Evolutionary conservation across 2,113 vertebrate genomes (phyloP).

Genomic region (Diphyllodes magnificus): DNA sequence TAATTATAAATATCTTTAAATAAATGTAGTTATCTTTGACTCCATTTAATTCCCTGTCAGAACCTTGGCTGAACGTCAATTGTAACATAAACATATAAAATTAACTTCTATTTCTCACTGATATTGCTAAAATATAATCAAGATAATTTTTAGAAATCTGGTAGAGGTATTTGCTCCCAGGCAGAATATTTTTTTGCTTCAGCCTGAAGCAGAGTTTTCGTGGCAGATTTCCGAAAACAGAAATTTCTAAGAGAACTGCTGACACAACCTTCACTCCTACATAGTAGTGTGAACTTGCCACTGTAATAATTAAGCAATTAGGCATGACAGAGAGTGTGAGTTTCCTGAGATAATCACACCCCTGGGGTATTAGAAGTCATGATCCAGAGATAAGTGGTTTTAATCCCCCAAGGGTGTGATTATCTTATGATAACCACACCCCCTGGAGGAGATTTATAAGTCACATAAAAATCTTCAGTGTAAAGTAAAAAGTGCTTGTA

Average conservation of each 20-base stretch:
- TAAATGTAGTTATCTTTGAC: background rate
- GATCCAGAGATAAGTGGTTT: constrained; percentile 76
- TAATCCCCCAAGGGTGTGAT: constrained; percentile 72
- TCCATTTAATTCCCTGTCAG: background rate
- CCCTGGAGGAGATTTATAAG: constrained; percentile 62
- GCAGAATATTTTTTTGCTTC: constrained; percentile 1
- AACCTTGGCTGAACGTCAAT: background rate
- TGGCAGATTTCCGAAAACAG: constrained; percentile 36
- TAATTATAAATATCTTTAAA: background rate
- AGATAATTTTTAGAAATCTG: constrained; percentile 6
- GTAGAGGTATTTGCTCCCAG: background rate
- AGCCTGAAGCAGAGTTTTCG: constrained; percentile 20
- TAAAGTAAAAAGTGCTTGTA: constrained; percentile 63
- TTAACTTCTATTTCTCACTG: background rate
- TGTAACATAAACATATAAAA: background rate
- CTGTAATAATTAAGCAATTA: constrained; percentile 81
- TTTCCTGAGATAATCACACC: constrained; percentile 76
- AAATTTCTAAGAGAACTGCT: constrained; percentile 60
- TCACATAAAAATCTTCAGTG: constrained; percentile 57
- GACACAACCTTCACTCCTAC: constrained; percentile 50
- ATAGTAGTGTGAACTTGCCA: constrained; percentile 44
- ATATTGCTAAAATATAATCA: constrained; percentile 9
- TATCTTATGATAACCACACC: constrained; percentile 74
- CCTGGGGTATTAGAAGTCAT: constrained; percentile 68
- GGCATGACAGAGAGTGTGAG: constrained; percentile 65